A percentile compares a stretch with the other conserved stretches of the same genome.
These are phyloP conservation scores for Cacoxenus indagator DNA, from an alignment of 2,888 invertebrate genomes.

Conservation along the genomic window DNA sequence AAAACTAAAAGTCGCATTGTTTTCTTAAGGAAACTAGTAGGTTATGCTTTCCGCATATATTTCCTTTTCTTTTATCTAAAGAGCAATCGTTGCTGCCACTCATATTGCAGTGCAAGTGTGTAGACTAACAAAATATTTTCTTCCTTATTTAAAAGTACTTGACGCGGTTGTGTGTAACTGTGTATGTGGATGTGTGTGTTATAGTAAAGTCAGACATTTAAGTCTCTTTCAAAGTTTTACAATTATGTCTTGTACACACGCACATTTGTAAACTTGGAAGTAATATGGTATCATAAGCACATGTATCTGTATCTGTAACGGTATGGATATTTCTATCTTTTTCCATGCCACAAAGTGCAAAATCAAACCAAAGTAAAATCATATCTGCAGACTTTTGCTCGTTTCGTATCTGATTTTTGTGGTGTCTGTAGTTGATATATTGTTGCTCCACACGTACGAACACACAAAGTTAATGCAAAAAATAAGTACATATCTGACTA, in stretches of 20 bases:
- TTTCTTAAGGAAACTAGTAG: neutral
- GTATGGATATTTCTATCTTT: neutral
- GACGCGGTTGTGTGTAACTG: neutral
- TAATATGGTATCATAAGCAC: neutral
- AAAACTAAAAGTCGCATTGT: neutral
- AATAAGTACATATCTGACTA: neutral
- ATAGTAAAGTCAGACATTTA: neutral
- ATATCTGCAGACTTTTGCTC: neutral
- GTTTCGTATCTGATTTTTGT: neutral
- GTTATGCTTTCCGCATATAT: neutral
- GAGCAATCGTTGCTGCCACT: neutral
- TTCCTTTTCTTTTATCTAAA: neutral
- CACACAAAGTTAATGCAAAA: neutral
- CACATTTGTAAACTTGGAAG: neutral
- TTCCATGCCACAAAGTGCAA: neutral
- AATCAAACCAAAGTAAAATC: neutral
- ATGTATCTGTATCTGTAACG: too few species aligned
- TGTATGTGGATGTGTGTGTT: neutral
- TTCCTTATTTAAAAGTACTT: conserved; percentile 8
- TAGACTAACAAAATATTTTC: conserved; percentile 1
- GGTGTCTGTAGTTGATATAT: neutral
- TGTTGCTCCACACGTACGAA: neutral
- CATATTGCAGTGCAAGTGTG: neutral
- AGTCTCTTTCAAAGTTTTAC: conserved; percentile 44
- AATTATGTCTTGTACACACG: conserved; percentile 45